Evolutionary conservation across 2,888 invertebrate species (phyloP).

Genomic region (Drosophila neonasuta): DNA sequence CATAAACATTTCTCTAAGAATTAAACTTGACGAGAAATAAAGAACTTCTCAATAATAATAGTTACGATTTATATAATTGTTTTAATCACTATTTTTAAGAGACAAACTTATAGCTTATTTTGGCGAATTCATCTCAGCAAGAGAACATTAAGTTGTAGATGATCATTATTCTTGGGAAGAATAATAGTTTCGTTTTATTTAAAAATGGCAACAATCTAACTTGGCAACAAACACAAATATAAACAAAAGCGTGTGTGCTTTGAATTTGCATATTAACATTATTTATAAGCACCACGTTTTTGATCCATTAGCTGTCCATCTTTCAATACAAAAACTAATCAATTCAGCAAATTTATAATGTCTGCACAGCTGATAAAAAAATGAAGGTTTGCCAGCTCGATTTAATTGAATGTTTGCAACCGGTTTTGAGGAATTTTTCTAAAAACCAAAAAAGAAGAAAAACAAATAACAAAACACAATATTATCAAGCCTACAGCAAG

Average conservation of each 20-base stretch:
- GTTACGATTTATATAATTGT: no score
- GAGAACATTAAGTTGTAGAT: no score
- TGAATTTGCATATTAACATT: conserved; percentile 20
- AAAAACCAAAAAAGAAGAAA: not conserved
- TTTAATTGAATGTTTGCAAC: conserved; percentile 10
- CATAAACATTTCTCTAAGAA: no score
- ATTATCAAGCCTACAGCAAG: not conserved
- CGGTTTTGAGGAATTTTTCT: conserved; percentile 29
- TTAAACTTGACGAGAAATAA: no score
- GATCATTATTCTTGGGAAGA: no score
- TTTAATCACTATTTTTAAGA: no score
- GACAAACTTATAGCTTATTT: no score
- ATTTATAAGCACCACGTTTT: conserved; percentile 3
- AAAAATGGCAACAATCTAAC: no score
- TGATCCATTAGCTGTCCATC: conserved; percentile 41
- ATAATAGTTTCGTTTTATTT: no score
- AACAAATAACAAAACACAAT: not conserved
- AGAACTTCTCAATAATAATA: no score
- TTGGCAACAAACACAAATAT: conserved; percentile 3
- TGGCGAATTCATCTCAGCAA: no score
- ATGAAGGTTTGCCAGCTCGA: conserved; percentile 13
- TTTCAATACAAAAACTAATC: conserved; percentile 10
- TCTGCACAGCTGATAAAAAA: conserved; percentile 6
- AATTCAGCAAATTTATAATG: conserved; percentile 4
- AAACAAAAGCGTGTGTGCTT: not conserved